Evolutionary conservation across 2,113 vertebrate genomes (phyloP).

Genomic region (Synchiropus splendidus): DNA sequence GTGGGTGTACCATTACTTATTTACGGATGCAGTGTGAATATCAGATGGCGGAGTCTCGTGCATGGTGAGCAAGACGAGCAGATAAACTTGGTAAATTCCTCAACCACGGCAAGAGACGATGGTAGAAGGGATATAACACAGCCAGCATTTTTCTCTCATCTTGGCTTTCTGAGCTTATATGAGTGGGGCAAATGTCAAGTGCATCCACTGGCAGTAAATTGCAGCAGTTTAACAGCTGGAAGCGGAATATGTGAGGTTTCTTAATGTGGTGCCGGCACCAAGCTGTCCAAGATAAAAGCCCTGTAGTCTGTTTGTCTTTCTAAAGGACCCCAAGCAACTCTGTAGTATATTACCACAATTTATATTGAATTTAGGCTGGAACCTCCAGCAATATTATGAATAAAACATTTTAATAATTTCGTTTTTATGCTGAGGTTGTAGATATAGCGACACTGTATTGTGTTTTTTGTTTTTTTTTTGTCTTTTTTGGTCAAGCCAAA

Average conservation of each 20-base stretch:
- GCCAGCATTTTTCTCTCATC: slow-evolving; percentile 1
- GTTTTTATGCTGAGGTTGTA: neutral
- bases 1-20: too few species aligned
- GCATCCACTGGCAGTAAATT: slow-evolving; percentile 20
- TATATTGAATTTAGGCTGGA: neutral
- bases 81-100: neutral
- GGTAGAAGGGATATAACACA: slow-evolving; percentile 9
- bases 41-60: too few species aligned
- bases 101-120: neutral
- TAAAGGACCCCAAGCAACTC: slow-evolving; percentile 12
- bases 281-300: slow-evolving; percentile 9
- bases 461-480: too few species aligned
- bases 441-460: too few species aligned
- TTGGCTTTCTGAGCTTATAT: slow-evolving; percentile 12
- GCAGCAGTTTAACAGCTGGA: slow-evolving; percentile 21
- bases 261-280: slow-evolving; percentile 3
- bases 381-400: neutral
- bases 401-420: neutral
- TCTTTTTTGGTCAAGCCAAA: too few species aligned
- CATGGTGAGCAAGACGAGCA: too few species aligned
- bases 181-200: slow-evolving; percentile 19
- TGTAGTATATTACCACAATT: slow-evolving; percentile 2
- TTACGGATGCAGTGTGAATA: too few species aligned
- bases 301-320: slow-evolving; percentile 3
- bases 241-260: slow-evolving; percentile 8